phyloP scores from a whole-genome alignment of 2,797 vertebrate genomes.

The Syndactyla subalaris region DNA sequence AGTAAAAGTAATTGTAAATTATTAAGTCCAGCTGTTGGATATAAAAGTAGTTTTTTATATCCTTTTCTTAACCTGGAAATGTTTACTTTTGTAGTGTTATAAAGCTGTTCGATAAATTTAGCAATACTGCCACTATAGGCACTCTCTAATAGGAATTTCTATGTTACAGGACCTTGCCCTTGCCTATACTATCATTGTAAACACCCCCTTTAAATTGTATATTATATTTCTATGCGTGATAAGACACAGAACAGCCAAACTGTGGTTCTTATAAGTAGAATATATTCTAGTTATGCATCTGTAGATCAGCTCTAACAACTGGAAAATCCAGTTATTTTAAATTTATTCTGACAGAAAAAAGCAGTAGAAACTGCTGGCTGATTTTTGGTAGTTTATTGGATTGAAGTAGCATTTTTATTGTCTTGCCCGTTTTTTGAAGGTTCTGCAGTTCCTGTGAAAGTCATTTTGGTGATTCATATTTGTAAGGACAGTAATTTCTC shows the following conservation, averaged over 20 bases:
- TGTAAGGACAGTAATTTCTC: neutral
- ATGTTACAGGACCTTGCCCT: neutral
- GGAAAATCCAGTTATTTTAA: neutral
- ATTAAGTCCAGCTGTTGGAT: neutral
- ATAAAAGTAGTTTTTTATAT: neutral
- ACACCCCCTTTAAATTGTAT: neutral
- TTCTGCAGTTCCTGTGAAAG: neutral
- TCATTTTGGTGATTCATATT: neutral
- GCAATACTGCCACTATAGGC: neutral
- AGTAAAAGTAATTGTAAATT: neutral
- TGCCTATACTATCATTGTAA: neutral
- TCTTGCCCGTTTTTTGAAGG: neutral
- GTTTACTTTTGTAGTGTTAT: neutral
- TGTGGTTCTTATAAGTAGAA: neutral
- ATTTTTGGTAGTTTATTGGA: neutral
- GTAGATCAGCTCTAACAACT: neutral
- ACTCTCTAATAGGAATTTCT: neutral
- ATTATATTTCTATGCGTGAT: neutral
- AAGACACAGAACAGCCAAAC: neutral
- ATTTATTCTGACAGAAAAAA: neutral
- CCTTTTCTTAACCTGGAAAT: neutral
- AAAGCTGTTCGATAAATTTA: neutral
- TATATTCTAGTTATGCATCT: neutral
- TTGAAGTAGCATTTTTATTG: neutral
- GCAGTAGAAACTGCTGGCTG: neutral